These are phyloP conservation scores for Torymus auratus DNA, from an alignment of 2,888 invertebrate genomes.

Conservation along the genomic window DNA sequence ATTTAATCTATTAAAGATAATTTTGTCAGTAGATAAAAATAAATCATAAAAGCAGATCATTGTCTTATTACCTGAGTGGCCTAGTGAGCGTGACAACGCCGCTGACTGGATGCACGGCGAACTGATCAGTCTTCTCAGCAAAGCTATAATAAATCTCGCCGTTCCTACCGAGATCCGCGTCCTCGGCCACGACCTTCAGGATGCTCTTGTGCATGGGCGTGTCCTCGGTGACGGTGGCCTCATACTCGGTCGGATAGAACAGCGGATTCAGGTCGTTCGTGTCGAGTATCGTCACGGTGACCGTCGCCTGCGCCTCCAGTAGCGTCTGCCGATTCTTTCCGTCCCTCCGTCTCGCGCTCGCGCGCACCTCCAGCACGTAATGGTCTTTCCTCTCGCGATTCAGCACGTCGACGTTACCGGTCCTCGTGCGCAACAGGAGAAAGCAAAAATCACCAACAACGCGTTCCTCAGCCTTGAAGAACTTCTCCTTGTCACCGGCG, in stretches of 20 bases:
- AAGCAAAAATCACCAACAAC: constrained; percentile 97
- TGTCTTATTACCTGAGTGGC: constrained; percentile 79
- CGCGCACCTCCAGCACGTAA: constrained; percentile 88
- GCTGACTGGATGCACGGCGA: constrained; percentile 94
- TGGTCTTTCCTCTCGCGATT: constrained; percentile 94
- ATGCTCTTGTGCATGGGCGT: constrained; percentile 90
- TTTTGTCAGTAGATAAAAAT: too few relatives aligned
- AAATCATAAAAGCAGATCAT: neutral
- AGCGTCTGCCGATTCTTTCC: constrained; percentile 78
- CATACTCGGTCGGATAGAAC: constrained; percentile 93
- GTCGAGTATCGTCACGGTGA: constrained; percentile 86
- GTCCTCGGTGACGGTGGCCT: constrained; percentile 91
- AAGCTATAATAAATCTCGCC: constrained; percentile 98
- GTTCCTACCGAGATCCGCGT: constrained; percentile 96
- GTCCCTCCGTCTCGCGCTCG: constrained; percentile 81
- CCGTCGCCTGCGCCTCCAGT: constrained; percentile 84
- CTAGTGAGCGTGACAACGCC: constrained; percentile 91
- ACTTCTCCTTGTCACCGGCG: constrained; percentile 90
- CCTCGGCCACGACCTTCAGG: constrained; percentile 90
- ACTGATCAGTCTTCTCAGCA: constrained; percentile 87
- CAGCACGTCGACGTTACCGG: constrained; percentile 90
- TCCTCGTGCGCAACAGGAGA: constrained; percentile 90
- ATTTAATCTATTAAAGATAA: too few relatives aligned
- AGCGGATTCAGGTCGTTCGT: constrained; percentile 95
- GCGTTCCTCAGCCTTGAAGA: constrained; percentile 94